These are phyloP conservation scores for Prinia subflava DNA, from an alignment of 2,113 vertebrate genomes.

Conservation along the genomic window DNA sequence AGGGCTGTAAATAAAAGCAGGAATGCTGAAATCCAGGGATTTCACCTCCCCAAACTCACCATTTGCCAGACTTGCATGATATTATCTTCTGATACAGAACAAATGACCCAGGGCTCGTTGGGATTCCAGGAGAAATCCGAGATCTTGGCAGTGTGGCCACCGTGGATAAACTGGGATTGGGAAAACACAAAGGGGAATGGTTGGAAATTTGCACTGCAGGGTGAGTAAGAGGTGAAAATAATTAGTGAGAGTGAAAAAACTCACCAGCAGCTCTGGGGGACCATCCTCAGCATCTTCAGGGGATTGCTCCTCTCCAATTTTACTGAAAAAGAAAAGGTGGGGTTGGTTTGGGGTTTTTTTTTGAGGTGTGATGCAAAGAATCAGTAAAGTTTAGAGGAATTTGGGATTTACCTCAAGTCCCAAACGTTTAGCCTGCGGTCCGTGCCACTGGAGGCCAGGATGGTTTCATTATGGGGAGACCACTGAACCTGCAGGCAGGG, in stretches of 20 bases:
- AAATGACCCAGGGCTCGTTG: slow-evolving; percentile 99
- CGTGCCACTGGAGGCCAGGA: slow-evolving; percentile 96
- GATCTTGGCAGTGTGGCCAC: slow-evolving; percentile 97
- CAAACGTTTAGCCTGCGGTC: slow-evolving; percentile 96
- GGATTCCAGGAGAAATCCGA: slow-evolving; percentile 99
- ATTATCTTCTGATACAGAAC: slow-evolving; percentile 99
- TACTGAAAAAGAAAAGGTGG: slow-evolving; percentile 67
- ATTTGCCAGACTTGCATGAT: slow-evolving; percentile 99
- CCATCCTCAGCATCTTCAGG: slow-evolving; percentile 98
- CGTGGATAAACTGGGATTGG: slow-evolving; percentile 88
- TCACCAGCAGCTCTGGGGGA: slow-evolving; percentile 94
- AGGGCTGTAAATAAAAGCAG: background rate
- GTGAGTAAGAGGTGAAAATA: background rate
- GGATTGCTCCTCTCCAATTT: slow-evolving; percentile 98
- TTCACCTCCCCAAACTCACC: slow-evolving; percentile 73
- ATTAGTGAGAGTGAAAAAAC: background rate
- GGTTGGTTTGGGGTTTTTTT: background rate
- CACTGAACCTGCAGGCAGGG: slow-evolving; percentile 86
- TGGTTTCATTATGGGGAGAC: slow-evolving; percentile 99
- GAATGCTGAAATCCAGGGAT: background rate
- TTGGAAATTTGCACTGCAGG: background rate
- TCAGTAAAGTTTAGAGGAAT: background rate
- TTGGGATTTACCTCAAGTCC: slow-evolving; percentile 86
- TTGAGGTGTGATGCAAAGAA: background rate
- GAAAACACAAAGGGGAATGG: background rate